Conservation (phyloP, 2,797 vertebrate genomes). For the Thamnophis elegans region DNA sequence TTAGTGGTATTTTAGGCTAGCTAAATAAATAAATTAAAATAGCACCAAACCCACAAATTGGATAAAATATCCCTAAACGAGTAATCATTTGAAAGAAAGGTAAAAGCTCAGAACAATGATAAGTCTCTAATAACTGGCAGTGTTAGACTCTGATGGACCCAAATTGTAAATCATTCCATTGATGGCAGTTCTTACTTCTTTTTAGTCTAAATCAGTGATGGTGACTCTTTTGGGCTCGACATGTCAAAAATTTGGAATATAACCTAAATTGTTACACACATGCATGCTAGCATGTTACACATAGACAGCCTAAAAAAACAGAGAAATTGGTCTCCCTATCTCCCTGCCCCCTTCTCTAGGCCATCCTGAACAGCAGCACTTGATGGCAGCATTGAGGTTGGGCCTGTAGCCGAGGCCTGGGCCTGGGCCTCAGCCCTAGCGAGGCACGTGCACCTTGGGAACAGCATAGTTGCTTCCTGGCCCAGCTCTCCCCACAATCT, state of each 20-base stretch:
- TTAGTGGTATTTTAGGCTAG: not conserved
- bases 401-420: not conserved
- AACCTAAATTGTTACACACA: not conserved
- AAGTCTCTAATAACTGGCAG: not conserved
- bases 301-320: not conserved
- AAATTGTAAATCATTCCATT: not conserved
- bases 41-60: not conserved
- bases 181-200: not conserved
- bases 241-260: not conserved
- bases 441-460: not conserved
- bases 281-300: not conserved
- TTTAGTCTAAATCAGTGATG: not conserved
- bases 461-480: not conserved
- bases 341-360: not conserved
- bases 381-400: not conserved
- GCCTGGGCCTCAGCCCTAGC: not conserved
- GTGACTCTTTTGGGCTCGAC: not conserved
- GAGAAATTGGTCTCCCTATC: not conserved
- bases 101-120: not conserved
- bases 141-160: not conserved
- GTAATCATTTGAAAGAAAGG: not conserved
- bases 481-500: not conserved
- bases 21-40: not conserved
- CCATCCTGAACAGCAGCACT: not conserved
- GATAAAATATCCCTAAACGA: not conserved